phyloP scores from a whole-genome alignment of 2,797 vertebrate species.

The Pangasius mekongensis region DNA sequence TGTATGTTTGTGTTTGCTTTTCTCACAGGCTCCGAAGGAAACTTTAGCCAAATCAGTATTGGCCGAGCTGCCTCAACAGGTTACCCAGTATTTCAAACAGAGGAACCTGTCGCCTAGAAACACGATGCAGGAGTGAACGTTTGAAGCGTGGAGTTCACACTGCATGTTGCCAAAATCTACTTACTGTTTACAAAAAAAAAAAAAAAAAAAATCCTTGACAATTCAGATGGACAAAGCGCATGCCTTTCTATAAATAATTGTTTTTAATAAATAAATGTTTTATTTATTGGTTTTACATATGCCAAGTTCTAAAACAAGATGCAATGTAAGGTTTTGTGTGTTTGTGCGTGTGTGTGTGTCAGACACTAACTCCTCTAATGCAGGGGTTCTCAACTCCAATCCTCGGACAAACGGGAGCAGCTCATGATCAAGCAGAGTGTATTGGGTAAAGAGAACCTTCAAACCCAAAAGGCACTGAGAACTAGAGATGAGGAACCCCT shows the following conservation, averaged over 20 bases:
- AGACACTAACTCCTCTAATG: slow-evolving; percentile 35
- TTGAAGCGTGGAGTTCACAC: slow-evolving; percentile 58
- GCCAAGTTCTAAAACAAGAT: slow-evolving; percentile 41
- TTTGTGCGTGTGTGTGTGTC: slow-evolving; percentile 10
- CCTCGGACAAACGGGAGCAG: background rate
- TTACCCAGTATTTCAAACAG: slow-evolving; percentile 97
- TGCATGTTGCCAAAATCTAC: slow-evolving; percentile 80
- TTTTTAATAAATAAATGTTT: slow-evolving; percentile 61
- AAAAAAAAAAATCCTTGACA: slow-evolving; percentile 70
- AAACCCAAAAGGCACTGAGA: background rate
- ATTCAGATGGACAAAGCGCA: slow-evolving; percentile 56
- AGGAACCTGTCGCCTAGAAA: slow-evolving; percentile 89
- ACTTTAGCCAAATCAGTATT: slow-evolving; percentile 95
- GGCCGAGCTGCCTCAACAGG: slow-evolving; percentile 97
- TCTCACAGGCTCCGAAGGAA: slow-evolving; percentile 91
- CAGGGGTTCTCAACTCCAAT: slow-evolving; percentile 19
- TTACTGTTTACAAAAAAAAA: slow-evolving; percentile 70
- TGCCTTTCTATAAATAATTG: slow-evolving; percentile 61
- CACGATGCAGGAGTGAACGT: slow-evolving; percentile 81
- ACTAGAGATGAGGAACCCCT: background rate
- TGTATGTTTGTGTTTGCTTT: slow-evolving; percentile 41
- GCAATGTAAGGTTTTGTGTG: slow-evolving; percentile 42
- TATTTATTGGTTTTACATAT: slow-evolving; percentile 59
- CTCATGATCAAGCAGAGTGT: background rate
- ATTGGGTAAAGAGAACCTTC: background rate